These are phyloP conservation scores for Drosophila trapezifrons DNA, from an alignment of 1,140 invertebrate species.

Conservation along the genomic window DNA sequence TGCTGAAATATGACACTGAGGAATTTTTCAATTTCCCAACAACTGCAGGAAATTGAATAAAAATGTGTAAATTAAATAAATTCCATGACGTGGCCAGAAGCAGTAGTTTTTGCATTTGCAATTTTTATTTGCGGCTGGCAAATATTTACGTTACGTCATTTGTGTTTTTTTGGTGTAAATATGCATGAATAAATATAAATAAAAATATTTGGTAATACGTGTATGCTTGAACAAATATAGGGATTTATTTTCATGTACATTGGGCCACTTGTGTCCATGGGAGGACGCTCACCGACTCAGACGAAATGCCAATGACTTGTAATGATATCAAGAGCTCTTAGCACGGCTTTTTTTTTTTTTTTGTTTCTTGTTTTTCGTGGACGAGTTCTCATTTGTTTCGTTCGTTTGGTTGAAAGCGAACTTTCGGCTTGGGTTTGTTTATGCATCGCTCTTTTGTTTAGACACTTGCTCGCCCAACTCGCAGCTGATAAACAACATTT, in stretches of 20 bases:
- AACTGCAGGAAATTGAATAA: neutral
- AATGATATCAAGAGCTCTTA: constrained; percentile 15
- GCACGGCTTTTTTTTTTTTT: neutral
- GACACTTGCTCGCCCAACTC: constrained; percentile 37
- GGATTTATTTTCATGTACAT: constrained; percentile 3
- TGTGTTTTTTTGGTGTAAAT: neutral
- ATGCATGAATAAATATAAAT: neutral
- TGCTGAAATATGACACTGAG: constrained; percentile 11
- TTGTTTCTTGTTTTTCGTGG: neutral
- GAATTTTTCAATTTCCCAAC: constrained; percentile 9
- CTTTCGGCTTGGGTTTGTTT: constrained; percentile 38
- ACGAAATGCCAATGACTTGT: constrained; percentile 4
- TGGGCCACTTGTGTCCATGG: too few relatives aligned
- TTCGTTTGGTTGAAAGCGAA: too few relatives aligned
- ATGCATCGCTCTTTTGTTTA: constrained; percentile 44
- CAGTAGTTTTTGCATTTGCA: neutral
- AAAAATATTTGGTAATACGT: neutral
- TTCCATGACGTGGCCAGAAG: neutral
- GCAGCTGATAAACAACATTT: constrained; percentile 47
- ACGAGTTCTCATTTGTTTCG: neutral
- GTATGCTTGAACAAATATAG: neutral
- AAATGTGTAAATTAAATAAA: neutral
- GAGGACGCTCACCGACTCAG: too few relatives aligned
- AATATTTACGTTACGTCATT: neutral
- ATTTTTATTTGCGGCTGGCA: neutral